Evolutionary conservation across 2,888 invertebrate genomes (phyloP), one percentile per base, ranked within the genome.

Genomic region (Mycalesis mineus): DNA sequence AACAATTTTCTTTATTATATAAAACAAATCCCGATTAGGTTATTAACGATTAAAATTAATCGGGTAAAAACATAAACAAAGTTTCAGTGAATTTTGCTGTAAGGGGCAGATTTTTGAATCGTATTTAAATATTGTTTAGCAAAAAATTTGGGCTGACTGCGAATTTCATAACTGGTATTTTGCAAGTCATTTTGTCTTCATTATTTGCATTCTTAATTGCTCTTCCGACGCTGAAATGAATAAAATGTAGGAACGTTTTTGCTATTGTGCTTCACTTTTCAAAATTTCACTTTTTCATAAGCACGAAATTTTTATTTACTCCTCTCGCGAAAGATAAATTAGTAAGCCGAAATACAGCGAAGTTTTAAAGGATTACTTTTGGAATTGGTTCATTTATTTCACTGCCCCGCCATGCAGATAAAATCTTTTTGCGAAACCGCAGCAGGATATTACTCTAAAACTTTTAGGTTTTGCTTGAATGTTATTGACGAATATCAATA

Each of bases 381-480:
- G 47, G 33, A 41, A 40, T 48, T 41, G 48, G 29, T 41, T 55
- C 48, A 55, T 55, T 55, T 55, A 55, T 55, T 47, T 48, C 33
- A 3, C 55, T 22, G 42, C 28, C 40, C 39, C 11, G 5, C 39
- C 40, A 40, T 50, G 39, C 39, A 50, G 28, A 39, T 13, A 49
- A 13, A 50, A 22, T 39, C 9, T 22, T 37, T 49, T 36, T 49
- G 37, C 31, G n/a, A 50, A 39, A 22, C 28, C 49, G n/a, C 28
- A 14, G 49, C 39, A 50, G 22, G 49, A 50, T 39, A 49, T 11
- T 13, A 22, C 22, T 22, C 2, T 4, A 22, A 42, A 42, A 42
- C n/a, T 28, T 42, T 14, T 31, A 31, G 29, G 31, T 9, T 1
- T 14, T 9, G 29, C 5, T 15, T 44, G 17, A 42, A 44, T 44